These are phyloP conservation scores for Drosophila bocki DNA, from an alignment of 1,140 invertebrate genomes.

Conservation along the genomic window DNA sequence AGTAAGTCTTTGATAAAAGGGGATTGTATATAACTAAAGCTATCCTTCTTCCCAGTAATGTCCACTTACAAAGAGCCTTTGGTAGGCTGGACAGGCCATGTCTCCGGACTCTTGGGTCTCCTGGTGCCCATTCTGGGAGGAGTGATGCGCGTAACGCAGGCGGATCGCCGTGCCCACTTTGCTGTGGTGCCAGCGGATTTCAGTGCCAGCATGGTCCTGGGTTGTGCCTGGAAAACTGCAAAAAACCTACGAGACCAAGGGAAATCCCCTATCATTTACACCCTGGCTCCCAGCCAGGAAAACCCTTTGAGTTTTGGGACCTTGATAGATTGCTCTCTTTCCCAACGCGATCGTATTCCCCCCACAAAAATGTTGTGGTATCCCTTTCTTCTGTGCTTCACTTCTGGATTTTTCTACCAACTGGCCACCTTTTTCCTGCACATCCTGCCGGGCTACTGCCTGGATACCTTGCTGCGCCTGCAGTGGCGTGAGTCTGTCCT, in stretches of 20 bases:
- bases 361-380: constrained; percentile 85
- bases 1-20: constrained; percentile 87
- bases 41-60: constrained; percentile 87
- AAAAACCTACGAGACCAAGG: rapidly evolving
- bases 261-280: constrained; percentile 87
- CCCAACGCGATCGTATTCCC: constrained; percentile 62
- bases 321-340: constrained; percentile 82
- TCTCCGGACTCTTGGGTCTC: constrained; percentile 93
- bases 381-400: constrained; percentile 82
- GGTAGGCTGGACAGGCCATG: constrained; percentile 94
- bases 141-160: constrained; percentile 89
- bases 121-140: constrained; percentile 88
- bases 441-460: constrained; percentile 86
- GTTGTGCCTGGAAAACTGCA: constrained; percentile 89
- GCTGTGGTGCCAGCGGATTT: constrained; percentile 93
- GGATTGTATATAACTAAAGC: constrained; percentile 75
- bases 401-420: constrained; percentile 79
- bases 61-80: constrained; percentile 91
- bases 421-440: constrained; percentile 86
- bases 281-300: constrained; percentile 88
- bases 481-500: constrained; percentile 83
- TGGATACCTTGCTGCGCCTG: constrained; percentile 86
- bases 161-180: constrained; percentile 85
- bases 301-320: constrained; percentile 88
- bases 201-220: constrained; percentile 90